Conservation (phyloP, 2,888 invertebrate species). For the Morpho helenor region DNA sequence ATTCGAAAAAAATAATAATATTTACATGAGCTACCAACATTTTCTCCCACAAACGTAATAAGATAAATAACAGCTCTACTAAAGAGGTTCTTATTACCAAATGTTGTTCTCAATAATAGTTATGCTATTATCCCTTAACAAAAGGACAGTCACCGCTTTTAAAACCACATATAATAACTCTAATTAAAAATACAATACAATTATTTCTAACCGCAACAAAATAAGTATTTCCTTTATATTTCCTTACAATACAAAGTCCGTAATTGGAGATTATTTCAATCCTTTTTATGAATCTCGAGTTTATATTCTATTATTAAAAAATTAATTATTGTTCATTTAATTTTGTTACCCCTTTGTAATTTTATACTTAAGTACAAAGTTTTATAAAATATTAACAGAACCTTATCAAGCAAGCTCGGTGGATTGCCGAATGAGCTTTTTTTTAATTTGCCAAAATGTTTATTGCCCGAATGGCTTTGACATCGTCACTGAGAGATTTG, state of each 20-base stretch:
- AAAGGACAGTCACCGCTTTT: conserved; percentile 35
- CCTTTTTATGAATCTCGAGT: conserved; percentile 33
- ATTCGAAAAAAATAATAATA: too few species aligned
- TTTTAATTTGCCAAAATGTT: too few species aligned
- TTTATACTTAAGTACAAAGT: too few species aligned
- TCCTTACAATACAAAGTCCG: conserved; percentile 25
- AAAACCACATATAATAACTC: conserved; percentile 44
- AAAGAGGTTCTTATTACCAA: conserved; percentile 18
- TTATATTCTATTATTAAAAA: conserved; percentile 3
- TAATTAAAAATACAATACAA: conserved; percentile 49
- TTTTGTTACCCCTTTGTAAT: too few species aligned
- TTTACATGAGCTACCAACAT: too few species aligned
- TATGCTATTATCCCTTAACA: conserved; percentile 41
- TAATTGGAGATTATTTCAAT: conserved; percentile 38
- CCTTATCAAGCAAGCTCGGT: too few species aligned
- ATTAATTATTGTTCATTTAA: not conserved
- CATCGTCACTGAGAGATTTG: too few species aligned
- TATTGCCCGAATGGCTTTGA: too few species aligned
- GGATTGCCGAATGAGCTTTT: too few species aligned
- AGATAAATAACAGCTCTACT: conserved; percentile 1
- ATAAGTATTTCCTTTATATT: conserved; percentile 35
- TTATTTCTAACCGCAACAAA: conserved; percentile 51
- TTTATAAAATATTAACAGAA: too few species aligned
- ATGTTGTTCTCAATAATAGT: conserved; percentile 34
- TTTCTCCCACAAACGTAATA: not conserved